Conservation (phyloP, 2,797 vertebrate species). For the Muscicapa striata region DNA sequence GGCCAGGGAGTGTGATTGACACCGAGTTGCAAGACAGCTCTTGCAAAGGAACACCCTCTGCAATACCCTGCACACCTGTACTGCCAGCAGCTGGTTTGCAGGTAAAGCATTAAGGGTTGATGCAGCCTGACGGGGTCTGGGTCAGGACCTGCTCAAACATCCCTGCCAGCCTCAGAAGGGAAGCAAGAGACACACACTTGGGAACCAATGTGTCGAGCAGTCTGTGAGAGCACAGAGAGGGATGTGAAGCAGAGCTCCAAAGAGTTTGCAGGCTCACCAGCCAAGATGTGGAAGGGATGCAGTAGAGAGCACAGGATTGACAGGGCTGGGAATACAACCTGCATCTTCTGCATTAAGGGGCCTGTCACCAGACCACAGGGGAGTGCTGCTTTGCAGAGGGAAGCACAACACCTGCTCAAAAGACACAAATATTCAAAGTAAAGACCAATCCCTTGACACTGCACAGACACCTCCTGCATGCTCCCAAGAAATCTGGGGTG, state of each 20-base stretch:
- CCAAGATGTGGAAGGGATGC: neutral
- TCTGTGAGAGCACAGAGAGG: neutral
- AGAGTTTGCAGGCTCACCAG: neutral
- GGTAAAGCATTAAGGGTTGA: neutral
- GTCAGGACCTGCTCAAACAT: neutral
- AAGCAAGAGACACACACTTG: neutral
- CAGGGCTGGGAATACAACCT: constrained; percentile 38
- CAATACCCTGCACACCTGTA: rapidly evolving
- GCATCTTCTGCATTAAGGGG: neutral
- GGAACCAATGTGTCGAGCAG: neutral
- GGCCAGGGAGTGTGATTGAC: neutral
- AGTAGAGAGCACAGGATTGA: neutral
- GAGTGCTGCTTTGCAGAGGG: neutral
- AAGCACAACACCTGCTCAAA: constrained; percentile 33
- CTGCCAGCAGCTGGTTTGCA: neutral
- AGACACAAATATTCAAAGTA: constrained; percentile 23
- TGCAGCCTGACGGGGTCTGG: neutral
- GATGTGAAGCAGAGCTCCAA: neutral
- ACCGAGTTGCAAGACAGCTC: neutral
- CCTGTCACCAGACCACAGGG: neutral
- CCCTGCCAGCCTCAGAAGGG: neutral
- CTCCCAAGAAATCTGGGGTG: neutral
- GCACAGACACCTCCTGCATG: neutral
- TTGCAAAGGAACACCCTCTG: neutral
- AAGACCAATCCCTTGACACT: neutral